Evolutionary conservation across 2,113 vertebrate species (phyloP).

Genomic region (Anarrhichthys ocellatus): DNA sequence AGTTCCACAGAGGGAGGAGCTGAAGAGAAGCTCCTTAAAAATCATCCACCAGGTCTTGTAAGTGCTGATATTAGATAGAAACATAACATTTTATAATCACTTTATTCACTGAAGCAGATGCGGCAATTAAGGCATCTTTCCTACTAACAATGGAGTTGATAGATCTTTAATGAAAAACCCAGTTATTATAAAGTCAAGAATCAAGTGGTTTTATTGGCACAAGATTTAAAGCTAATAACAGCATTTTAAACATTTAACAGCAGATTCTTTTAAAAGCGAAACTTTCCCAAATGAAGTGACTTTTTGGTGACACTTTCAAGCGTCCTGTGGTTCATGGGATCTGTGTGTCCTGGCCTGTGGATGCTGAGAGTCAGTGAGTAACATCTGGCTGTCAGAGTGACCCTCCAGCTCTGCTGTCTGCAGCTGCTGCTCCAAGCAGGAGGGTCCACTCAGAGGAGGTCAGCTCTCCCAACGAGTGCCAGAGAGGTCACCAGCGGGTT

Average conservation of each 20-base stretch:
- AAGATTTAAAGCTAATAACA: neutral
- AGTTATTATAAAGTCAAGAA: neutral
- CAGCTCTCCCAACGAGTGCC: constrained; percentile 78
- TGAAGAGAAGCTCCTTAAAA: constrained; percentile 73
- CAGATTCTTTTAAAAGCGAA: constrained; percentile 17
- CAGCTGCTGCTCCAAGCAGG: constrained; percentile 82
- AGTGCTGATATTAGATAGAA: constrained; percentile 72
- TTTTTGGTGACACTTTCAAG: constrained; percentile 21
- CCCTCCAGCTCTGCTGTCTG: constrained; percentile 75
- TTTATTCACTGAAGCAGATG: neutral
- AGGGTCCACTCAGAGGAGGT: constrained; percentile 80
- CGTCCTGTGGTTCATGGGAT: constrained; percentile 59
- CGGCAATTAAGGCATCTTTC: neutral
- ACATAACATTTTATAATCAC: neutral
- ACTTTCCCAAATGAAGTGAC: constrained; percentile 37
- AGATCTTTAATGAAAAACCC: neutral
- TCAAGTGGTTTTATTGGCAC: neutral
- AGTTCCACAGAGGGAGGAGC: constrained; percentile 74
- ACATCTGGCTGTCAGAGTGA: constrained; percentile 82
- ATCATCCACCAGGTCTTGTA: constrained; percentile 75
- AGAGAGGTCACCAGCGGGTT: constrained; percentile 76
- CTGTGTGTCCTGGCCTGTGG: constrained; percentile 63
- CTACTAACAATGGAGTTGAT: neutral
- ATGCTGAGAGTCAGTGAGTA: constrained; percentile 76
- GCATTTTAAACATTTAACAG: constrained; percentile 16